These are phyloP conservation scores for Numenius arquata DNA, from an alignment of 2,113 vertebrate genomes.

Conservation along the genomic window DNA sequence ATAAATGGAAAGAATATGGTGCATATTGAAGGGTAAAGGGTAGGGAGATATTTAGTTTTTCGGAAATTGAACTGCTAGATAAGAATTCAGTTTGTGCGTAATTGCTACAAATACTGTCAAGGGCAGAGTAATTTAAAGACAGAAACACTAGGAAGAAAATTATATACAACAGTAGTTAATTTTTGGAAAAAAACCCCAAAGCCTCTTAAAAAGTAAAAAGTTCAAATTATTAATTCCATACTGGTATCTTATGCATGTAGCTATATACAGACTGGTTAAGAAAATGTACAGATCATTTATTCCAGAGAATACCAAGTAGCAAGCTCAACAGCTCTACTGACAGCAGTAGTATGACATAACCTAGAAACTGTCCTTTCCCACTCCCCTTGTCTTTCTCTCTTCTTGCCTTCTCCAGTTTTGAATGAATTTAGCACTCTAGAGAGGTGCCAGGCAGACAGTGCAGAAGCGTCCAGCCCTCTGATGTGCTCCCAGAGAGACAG, in stretches of 20 bases:
- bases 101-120: not conserved
- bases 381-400: not conserved
- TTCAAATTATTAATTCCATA: not conserved
- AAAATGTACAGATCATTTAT: not conserved
- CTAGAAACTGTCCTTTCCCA: not conserved
- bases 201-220: not conserved
- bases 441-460: not conserved
- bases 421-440: not conserved
- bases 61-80: not conserved
- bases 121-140: not conserved
- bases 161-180: too few species aligned
- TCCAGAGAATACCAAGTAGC: not conserved
- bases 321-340: not conserved
- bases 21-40: not conserved
- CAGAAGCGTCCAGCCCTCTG: not conserved
- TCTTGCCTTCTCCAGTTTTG: not conserved
- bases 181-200: not conserved
- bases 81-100: not conserved
- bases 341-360: not conserved
- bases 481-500: not conserved
- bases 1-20: not conserved
- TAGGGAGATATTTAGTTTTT: not conserved
- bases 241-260: fast-evolving
- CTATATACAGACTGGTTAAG: not conserved
- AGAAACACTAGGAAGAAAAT: not conserved